Evolutionary conservation across 1,140 invertebrate genomes (phyloP).

Genomic region (Atta cephalotes): DNA sequence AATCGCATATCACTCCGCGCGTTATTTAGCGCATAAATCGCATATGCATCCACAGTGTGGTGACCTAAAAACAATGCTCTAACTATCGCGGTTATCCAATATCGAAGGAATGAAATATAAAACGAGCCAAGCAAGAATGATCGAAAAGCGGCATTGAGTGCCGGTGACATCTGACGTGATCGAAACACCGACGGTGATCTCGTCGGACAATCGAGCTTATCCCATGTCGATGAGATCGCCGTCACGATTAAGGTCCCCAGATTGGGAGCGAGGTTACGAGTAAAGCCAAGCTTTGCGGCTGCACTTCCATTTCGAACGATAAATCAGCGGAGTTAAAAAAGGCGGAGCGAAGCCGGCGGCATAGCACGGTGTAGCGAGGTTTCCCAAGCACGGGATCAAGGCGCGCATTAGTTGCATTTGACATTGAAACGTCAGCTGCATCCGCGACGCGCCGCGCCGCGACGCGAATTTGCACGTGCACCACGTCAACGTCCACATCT

Average conservation of each 20-base stretch:
- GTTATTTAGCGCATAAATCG: conserved; percentile 35
- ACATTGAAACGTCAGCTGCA: conserved; percentile 83
- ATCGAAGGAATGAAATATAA: conserved; percentile 52
- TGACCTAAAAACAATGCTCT: conserved; percentile 34
- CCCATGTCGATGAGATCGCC: conserved; percentile 54
- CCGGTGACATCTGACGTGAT: conserved; percentile 64
- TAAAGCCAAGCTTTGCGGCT: conserved; percentile 37
- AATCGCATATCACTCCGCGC: conserved; percentile 8
- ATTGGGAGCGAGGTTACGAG: conserved; percentile 63
- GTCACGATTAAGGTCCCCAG: conserved; percentile 38
- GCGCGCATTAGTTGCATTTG: conserved; percentile 84
- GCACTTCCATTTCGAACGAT: conserved; percentile 71
- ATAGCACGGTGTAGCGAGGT: not conserved
- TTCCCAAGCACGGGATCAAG: conserved; percentile 78
- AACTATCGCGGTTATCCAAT: conserved; percentile 9
- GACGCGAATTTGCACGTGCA: conserved; percentile 64
- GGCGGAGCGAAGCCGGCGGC: conserved; percentile 47
- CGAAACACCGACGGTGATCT: conserved; percentile 60
- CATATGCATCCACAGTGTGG: not conserved
- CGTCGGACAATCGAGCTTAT: conserved; percentile 53
- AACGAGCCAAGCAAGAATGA: not conserved
- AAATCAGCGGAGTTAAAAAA: conserved; percentile 74
- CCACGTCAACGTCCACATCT: conserved; percentile 53
- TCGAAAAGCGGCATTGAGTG: conserved; percentile 56
- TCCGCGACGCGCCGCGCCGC: conserved; percentile 76